Evolutionary conservation across 2,888 invertebrate species (phyloP), one percentile per base, ranked within the genome.

Genomic region (Dryadula phaetusa): DNA sequence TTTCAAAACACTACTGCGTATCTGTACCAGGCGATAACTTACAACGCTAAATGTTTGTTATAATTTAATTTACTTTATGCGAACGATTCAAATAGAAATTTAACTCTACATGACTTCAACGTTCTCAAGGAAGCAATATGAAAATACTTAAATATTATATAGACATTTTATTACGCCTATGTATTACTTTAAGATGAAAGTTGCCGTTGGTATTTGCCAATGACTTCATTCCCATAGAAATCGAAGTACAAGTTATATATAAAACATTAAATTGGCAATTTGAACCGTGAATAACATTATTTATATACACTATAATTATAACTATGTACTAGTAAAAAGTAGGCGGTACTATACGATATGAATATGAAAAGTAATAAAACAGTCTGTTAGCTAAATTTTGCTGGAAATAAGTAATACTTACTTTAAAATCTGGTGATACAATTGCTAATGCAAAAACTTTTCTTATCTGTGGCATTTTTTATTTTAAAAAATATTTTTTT

Each of bases 101-200:
- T 22, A 22, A 14, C n/a, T 40, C 2, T 22, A 56, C 22, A 56
- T 56, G 20, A 56, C n/a, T 22, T n/a, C 37, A 8, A 37, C 20
- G 8, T 37, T 14, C 20, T 14, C 37, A 6, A 37, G 20, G 8
- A 37, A 54, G 56, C n/a, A n/a, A 16, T 16, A 25, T 56, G 22
- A 25, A 56, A 40, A 56, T 56, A 56, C 25, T 56, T 10, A 40
- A 56, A 40, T 32, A 32, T 56, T 22, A 56, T 56, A 56, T 40
- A 40, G 12, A 56, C 37, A 10, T 40, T 40, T 40, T 25, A 37
- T 34, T 34, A 54, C 16, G 6, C 16, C n/a, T n/a, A n/a, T n/a
- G 20, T 18, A 54, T 12, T 28, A 25, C 25, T 44, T 58, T 25
- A 7, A 28, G 42, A 44, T 46, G 60, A 46, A 60, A 60, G 60